Conservation (phyloP, 2,888 invertebrate genomes). For the Sylvicola cinctus region DNA sequence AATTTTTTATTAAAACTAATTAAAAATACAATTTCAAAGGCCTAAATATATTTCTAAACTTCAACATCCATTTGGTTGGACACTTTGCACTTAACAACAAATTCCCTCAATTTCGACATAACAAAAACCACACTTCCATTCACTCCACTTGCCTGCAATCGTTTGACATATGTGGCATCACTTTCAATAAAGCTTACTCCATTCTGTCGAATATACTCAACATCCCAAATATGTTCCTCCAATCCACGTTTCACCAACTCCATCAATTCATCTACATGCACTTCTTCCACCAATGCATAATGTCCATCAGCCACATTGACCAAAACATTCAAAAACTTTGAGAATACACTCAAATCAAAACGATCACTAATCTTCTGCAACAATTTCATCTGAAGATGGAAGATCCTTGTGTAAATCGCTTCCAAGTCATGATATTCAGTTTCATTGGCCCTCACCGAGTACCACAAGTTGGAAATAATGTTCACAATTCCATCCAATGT, state of each 20-base stretch:
- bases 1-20: too few relatives aligned
- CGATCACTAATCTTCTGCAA: slow-evolving; percentile 18
- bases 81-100: slow-evolving; percentile 11
- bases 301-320: slow-evolving; percentile 14
- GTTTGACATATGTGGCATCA: slow-evolving; percentile 13
- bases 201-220: slow-evolving; percentile 14
- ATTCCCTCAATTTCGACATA: slow-evolving; percentile 10
- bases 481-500: slow-evolving; percentile 21
- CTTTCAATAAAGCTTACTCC: slow-evolving; percentile 15
- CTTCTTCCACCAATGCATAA: slow-evolving; percentile 11
- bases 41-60: too few relatives aligned
- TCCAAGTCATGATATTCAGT: slow-evolving; percentile 15
- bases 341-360: not conserved
- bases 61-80: too few relatives aligned
- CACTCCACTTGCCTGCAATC: slow-evolving; percentile 7
- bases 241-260: slow-evolving; percentile 17
- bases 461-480: slow-evolving; percentile 22
- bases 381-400: slow-evolving; percentile 12
- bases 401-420: slow-evolving; percentile 14
- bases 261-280: slow-evolving; percentile 15
- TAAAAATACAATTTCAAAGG: too few relatives aligned
- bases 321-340: slow-evolving; percentile 15
- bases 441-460: slow-evolving; percentile 16
- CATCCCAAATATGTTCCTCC: slow-evolving; percentile 12
- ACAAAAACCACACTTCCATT: slow-evolving; percentile 7